Percentiles rank a stretch among this genome's conserved stretches.
These are phyloP conservation scores for Macrotus californicus DNA, from an alignment of 2,113 vertebrate species.

Conservation along the genomic window DNA sequence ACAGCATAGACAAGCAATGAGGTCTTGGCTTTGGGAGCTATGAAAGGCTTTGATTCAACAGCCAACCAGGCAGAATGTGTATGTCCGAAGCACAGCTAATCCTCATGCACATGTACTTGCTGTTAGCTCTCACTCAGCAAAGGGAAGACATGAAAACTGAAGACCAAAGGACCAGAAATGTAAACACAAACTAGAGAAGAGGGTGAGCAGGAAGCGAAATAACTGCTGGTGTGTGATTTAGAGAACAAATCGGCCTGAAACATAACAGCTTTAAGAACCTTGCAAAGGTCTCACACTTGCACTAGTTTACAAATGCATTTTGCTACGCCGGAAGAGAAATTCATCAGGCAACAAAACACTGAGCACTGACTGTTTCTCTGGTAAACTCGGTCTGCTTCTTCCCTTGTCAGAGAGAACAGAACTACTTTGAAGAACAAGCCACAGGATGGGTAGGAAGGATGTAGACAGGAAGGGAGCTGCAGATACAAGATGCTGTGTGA, in stretches of 20 bases:
- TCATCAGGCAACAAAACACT: background rate
- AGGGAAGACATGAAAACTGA: background rate
- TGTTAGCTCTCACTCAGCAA: background rate
- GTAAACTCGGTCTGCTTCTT: background rate
- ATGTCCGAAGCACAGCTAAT: background rate
- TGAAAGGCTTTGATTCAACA: background rate
- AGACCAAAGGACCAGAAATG: background rate
- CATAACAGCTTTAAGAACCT: background rate
- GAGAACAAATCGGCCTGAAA: background rate
- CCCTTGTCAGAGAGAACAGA: background rate
- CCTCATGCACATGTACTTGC: background rate
- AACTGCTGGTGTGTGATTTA: background rate
- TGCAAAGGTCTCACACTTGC: background rate
- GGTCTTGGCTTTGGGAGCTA: background rate
- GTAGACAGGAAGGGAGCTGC: background rate
- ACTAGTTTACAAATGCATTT: background rate
- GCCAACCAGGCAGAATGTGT: background rate
- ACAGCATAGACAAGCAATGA: background rate
- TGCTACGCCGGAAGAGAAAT: background rate
- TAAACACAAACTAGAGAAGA: background rate
- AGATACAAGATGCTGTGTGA: accelerated
- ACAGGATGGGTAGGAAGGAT: background rate
- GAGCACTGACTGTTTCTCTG: background rate
- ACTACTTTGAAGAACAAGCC: background rate
- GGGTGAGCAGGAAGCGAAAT: background rate